Evolutionary conservation across 2,888 invertebrate genomes (phyloP), one percentile per base, ranked within the genome.

Genomic region (Pantelozetes paolii): DNA sequence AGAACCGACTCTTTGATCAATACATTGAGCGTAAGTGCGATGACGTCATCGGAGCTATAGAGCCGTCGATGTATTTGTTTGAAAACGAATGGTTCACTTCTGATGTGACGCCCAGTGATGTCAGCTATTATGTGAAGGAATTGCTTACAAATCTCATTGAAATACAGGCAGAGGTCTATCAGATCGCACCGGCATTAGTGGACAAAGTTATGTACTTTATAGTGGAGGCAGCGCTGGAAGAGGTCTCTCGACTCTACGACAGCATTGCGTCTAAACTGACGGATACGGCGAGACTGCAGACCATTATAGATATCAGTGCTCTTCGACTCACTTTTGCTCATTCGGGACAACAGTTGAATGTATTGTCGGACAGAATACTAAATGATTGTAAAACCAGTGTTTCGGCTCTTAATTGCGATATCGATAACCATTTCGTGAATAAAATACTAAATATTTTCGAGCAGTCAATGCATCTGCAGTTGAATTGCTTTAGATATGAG

Each of bases 1-100:
- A 83, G 75, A 78, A 79, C 18, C 80, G 79, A 64, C 77, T 83
- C 72, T 82, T 83, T 78, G 80, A 81, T 30, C 79, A 80, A 1
- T 85, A 84, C 77, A 81, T 85, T 2, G 95, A 96, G 82, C 90
- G 91, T 80, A 94, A 94, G 81, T 90, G 92, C 62, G 94, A 95
- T 84, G 95, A 95, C 0, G 85, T 97, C 15, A 93, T 96, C 30
- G 95, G 94, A n/a, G 92, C 91, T 8, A 94, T 97, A 77, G 96
- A 97, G 83, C 93, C 92, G 8, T 93, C 92, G 76, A 95, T 97
- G 94, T 95, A 95, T 83, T 57, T 69, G 32, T 57, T 70, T 18
- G 73, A 54, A 11, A 54, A 32, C 20, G 62, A 75, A 30, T 73
- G 72, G 70, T 71, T 57, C 23, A 26, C 69, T 11, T 23, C 50